Conservation (phyloP, 2,113 vertebrate species). For the Forbesichthys papilliferus region DNA sequence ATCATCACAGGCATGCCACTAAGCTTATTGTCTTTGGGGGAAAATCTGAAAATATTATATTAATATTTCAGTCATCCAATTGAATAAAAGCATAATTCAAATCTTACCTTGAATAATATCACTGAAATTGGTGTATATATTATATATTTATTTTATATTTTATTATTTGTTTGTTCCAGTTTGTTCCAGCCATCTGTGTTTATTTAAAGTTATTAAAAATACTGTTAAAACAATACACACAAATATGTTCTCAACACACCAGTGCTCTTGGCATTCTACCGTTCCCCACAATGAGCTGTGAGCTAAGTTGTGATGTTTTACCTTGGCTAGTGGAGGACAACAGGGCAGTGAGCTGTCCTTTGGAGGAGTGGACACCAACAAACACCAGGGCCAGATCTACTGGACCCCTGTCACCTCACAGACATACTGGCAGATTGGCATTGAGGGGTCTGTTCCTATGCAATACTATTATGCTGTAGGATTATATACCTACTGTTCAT, state of each 20-base stretch:
- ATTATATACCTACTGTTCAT: background rate
- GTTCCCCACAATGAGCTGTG: background rate
- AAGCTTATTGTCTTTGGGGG: background rate
- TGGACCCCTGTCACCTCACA: conserved; percentile 66
- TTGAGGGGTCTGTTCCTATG: conserved; percentile 52
- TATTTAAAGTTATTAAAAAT: too few species aligned
- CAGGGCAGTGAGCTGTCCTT: conserved; percentile 65
- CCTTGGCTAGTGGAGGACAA: conserved; percentile 22
- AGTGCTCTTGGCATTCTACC: background rate
- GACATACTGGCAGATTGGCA: conserved; percentile 62
- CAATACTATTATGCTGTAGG: background rate
- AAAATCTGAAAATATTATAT: conserved; percentile 4
- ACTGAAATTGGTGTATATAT: too few species aligned
- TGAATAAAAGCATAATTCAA: too few species aligned
- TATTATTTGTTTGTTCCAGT: too few species aligned
- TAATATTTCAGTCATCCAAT: background rate
- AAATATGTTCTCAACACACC: too few species aligned
- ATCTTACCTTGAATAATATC: too few species aligned
- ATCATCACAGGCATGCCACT: conserved; percentile 7
- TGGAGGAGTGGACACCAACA: conserved; percentile 42
- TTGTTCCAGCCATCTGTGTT: too few species aligned
- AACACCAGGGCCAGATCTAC: conserved; percentile 56
- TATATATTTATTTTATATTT: too few species aligned
- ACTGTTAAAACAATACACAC: too few species aligned
- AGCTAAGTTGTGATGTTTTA: conserved; percentile 6